Percentiles rank a stretch among this genome's conserved stretches.
These are phyloP conservation scores for Sesamia inferens DNA, from an alignment of 2,888 invertebrate species.

Conservation along the genomic window DNA sequence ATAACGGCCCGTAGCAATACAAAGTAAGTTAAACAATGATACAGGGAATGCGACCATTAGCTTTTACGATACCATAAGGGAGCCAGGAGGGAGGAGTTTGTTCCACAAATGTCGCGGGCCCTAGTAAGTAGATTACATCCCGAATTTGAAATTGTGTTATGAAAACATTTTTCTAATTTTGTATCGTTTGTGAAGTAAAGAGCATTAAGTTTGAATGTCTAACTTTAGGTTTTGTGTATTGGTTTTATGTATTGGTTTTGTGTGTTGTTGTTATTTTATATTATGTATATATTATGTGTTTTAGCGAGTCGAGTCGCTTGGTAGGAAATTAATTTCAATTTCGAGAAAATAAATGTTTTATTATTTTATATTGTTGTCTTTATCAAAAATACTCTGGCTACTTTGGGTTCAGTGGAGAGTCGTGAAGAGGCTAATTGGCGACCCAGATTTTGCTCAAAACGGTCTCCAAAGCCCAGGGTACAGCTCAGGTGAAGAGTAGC, in stretches of 20 bases:
- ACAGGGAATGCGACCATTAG: slow-evolving; percentile 74
- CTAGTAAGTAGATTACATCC: slow-evolving; percentile 60
- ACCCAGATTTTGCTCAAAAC: too few relatives aligned
- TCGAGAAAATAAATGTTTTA: background rate
- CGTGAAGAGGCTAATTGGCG: too few relatives aligned
- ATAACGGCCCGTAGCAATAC: slow-evolving; percentile 66
- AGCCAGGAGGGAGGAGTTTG: slow-evolving; percentile 65
- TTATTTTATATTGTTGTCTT: background rate
- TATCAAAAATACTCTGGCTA: too few relatives aligned
- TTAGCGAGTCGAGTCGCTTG: background rate
- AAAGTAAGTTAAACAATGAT: slow-evolving; percentile 75
- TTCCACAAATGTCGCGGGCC: slow-evolving; percentile 64
- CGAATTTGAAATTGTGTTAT: slow-evolving; percentile 57
- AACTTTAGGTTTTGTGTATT: slow-evolving; percentile 11
- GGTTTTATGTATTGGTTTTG: too few relatives aligned
- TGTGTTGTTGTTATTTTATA: too few relatives aligned
- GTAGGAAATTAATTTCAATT: slow-evolving; percentile 12
- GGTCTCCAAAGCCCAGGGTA: too few relatives aligned
- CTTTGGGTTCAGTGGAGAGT: too few relatives aligned
- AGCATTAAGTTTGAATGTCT: slow-evolving; percentile 29
- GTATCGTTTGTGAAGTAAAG: slow-evolving; percentile 44
- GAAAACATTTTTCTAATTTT: slow-evolving; percentile 61
- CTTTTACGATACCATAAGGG: slow-evolving; percentile 76
- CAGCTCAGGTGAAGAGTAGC: too few relatives aligned
- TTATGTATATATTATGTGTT: slow-evolving; percentile 14